Conservation (phyloP, 2,888 invertebrate species). For the Standfussiana lucernea region DNA sequence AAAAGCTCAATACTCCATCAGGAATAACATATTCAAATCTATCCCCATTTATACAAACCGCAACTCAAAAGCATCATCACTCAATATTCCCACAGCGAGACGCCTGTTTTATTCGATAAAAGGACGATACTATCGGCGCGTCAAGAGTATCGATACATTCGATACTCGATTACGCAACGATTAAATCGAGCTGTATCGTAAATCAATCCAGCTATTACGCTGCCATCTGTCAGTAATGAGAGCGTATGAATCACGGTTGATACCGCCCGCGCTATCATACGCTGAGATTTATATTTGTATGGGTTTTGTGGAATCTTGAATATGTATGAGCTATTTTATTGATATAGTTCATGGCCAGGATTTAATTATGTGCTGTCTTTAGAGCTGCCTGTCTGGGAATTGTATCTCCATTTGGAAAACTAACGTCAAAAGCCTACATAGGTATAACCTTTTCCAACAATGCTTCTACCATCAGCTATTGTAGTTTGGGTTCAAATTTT, state of each 20-base stretch:
- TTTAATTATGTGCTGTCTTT: constrained; percentile 15
- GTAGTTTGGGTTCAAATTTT: neutral
- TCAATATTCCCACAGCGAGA: constrained; percentile 52
- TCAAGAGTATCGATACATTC: constrained; percentile 66
- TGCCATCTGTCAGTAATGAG: constrained; percentile 87
- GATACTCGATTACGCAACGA: constrained; percentile 80
- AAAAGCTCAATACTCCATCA: constrained; percentile 13
- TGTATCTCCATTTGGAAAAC: neutral
- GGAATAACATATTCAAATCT: constrained; percentile 16
- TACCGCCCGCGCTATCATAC: constrained; percentile 61
- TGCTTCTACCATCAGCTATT: neutral
- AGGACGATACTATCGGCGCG: constrained; percentile 64
- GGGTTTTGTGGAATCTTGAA: constrained; percentile 51
- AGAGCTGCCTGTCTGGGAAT: neutral
- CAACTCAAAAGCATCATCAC: constrained; percentile 44
- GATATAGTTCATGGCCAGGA: constrained; percentile 30
- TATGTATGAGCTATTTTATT: constrained; percentile 43
- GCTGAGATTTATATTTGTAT: constrained; percentile 62
- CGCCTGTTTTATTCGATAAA: constrained; percentile 62
- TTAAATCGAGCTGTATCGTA: constrained; percentile 81
- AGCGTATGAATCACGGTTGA: constrained; percentile 84
- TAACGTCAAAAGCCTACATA: neutral
- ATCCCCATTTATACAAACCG: constrained; percentile 39
- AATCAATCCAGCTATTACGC: constrained; percentile 87
- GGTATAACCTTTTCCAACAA: neutral